Conservation (phyloP, 2,888 invertebrate species). For the Hydraecia micacea region DNA sequence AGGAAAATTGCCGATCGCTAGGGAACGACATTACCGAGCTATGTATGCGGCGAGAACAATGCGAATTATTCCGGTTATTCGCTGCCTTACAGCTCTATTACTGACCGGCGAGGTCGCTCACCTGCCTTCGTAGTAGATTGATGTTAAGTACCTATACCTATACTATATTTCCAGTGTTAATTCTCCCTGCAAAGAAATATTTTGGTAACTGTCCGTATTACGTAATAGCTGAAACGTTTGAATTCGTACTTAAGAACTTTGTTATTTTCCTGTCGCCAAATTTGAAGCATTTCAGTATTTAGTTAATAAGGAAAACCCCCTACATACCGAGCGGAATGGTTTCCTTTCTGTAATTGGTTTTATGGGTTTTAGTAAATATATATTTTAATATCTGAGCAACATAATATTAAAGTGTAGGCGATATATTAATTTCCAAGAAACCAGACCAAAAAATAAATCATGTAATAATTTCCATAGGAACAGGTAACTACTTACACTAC, state of each 20-base stretch:
- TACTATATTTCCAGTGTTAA: slow-evolving; percentile 8
- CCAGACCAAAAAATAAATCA: neutral
- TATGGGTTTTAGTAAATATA: neutral
- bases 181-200: neutral
- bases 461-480: neutral
- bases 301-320: neutral
- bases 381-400: slow-evolving; percentile 19
- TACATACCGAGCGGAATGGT: neutral
- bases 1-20: slow-evolving; percentile 43
- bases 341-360: neutral
- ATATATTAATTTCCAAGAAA: slow-evolving; percentile 21
- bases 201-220: neutral
- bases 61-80: slow-evolving; percentile 54
- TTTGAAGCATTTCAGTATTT: neutral
- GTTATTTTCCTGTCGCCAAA: slow-evolving; percentile 4
- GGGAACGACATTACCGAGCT: slow-evolving; percentile 38
- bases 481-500: neutral
- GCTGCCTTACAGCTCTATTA: slow-evolving; percentile 54
- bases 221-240: neutral
- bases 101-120: slow-evolving; percentile 40
- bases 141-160: slow-evolving; percentile 18
- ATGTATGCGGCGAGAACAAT: slow-evolving; percentile 55
- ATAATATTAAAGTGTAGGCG: neutral
- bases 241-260: neutral
- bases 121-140: slow-evolving; percentile 36